phyloP scores from a whole-genome alignment of 2,888 invertebrate species.

The Corbicula japonica region DNA sequence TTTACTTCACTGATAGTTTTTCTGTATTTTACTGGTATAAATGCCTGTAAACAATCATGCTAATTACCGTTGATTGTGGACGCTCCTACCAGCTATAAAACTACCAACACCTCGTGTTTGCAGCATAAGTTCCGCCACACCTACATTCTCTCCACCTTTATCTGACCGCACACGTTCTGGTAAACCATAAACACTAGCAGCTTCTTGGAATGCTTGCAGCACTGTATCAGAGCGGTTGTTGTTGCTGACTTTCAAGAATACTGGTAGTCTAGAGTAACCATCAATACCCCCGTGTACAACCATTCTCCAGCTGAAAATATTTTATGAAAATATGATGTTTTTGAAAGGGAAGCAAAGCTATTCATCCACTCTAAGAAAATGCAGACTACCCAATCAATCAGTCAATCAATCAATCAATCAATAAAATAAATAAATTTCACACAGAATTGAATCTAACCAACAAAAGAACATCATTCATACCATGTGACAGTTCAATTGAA shows the following conservation, averaged over 20 bases:
- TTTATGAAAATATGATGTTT: too few species aligned
- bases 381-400: too few species aligned
- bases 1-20: too few species aligned
- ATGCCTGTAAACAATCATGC: too few species aligned
- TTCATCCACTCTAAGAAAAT: too few species aligned
- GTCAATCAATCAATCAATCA: too few species aligned
- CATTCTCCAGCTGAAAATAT: constrained; percentile 66
- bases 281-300: constrained; percentile 66
- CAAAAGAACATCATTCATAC: too few species aligned
- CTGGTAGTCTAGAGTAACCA: constrained; percentile 64
- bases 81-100: constrained; percentile 56
- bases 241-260: constrained; percentile 54
- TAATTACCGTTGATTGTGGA: constrained; percentile 59
- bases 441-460: too few species aligned
- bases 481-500: too few species aligned
- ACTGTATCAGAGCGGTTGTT: constrained; percentile 60
- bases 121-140: constrained; percentile 59
- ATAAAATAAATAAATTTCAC: too few species aligned
- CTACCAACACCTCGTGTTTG: constrained; percentile 19
- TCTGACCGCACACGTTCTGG: constrained; percentile 59
- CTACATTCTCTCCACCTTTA: constrained; percentile 63
- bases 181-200: constrained; percentile 54
- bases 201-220: constrained; percentile 51
- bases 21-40: too few species aligned
- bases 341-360: too few species aligned